Conservation (phyloP, 2,888 invertebrate species). For the Tridacna crocea region DNA sequence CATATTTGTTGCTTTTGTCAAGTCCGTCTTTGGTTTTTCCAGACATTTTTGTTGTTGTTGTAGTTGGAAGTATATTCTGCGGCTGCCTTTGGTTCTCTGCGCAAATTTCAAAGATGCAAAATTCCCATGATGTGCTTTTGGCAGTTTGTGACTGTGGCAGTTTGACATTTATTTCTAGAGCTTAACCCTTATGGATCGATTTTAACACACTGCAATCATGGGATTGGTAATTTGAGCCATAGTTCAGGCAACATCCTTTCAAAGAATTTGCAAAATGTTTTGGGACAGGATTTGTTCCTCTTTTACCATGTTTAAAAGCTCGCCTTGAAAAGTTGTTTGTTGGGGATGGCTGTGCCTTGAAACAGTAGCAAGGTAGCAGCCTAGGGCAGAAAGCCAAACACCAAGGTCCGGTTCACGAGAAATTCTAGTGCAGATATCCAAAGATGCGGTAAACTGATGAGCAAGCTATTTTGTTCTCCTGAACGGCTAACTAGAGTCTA, state of each 20-base stretch:
- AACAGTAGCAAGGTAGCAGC: too few species aligned
- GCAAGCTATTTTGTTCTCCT: too few species aligned
- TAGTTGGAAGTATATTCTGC: neutral
- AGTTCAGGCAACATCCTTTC: neutral
- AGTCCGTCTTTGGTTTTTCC: constrained; percentile 63
- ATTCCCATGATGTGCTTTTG: too few species aligned
- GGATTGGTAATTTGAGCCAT: neutral
- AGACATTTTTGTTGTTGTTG: constrained; percentile 6
- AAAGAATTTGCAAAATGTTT: neutral
- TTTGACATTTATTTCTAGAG: neutral
- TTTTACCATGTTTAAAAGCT: too few species aligned
- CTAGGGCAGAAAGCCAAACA: too few species aligned
- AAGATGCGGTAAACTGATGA: too few species aligned
- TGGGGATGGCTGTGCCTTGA: too few species aligned
- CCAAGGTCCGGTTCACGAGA: too few species aligned
- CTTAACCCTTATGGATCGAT: neutral
- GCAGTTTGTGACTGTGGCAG: neutral
- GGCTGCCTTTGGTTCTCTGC: neutral
- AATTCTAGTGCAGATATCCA: too few species aligned
- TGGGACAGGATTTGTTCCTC: neutral
- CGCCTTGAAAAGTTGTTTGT: too few species aligned
- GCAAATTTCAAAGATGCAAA: too few species aligned
- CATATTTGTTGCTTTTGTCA: constrained; percentile 91
- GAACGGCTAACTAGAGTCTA: too few species aligned
- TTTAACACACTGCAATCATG: neutral